Conservation (phyloP, 2,797 vertebrate species). For the Catamblyrhynchus diadema region DNA sequence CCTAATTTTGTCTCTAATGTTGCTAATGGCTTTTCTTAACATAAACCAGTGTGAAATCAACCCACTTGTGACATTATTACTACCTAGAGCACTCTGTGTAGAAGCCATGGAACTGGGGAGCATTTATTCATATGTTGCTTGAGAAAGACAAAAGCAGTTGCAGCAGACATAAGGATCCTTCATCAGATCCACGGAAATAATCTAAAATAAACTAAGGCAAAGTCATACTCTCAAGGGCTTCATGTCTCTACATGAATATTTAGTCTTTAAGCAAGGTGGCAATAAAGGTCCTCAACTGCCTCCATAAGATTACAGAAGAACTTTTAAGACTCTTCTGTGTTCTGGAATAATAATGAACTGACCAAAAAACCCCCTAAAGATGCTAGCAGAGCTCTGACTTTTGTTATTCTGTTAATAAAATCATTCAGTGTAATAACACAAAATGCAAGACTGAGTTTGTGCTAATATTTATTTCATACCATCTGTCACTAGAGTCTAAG, state of each 20-base stretch:
- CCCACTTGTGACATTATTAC: not conserved
- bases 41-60: not conserved
- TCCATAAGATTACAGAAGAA: not conserved
- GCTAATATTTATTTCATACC: conserved; percentile 64
- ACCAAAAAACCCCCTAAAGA: not conserved
- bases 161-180: not conserved
- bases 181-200: not conserved
- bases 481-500: conserved; percentile 24
- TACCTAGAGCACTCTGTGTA: not conserved
- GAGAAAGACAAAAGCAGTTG: not conserved
- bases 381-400: conserved; percentile 19
- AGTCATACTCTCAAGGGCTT: not conserved
- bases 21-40: not conserved
- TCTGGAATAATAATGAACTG: not conserved
- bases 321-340: not conserved
- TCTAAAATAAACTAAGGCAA: not conserved
- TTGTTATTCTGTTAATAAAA: conserved; percentile 41
- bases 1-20: not conserved
- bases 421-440: conserved; percentile 21
- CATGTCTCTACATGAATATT: not conserved
- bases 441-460: conserved; percentile 20
- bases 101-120: not conserved
- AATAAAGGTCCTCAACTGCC: not conserved
- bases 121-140: not conserved
- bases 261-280: not conserved